Percentiles rank a stretch among this genome's conserved stretches.
Conservation (phyloP, 2,888 invertebrate genomes). For the Cordilura impudica region DNA sequence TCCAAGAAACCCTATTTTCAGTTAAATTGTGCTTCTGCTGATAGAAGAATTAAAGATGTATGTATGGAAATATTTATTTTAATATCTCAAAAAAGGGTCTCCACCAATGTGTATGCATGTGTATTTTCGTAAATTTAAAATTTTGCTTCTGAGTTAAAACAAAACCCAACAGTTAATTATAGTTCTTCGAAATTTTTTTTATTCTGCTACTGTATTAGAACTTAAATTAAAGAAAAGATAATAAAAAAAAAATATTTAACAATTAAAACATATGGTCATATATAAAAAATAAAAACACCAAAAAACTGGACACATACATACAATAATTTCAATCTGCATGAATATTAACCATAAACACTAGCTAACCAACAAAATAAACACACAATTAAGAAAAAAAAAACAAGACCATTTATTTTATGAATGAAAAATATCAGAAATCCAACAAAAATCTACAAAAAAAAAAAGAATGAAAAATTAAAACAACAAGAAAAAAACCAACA, state of each 20-base stretch:
- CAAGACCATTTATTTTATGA: slow-evolving; percentile 31
- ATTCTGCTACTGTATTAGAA: not conserved
- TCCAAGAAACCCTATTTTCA: too few relatives aligned
- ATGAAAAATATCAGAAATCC: slow-evolving; percentile 26
- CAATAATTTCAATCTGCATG: too few relatives aligned
- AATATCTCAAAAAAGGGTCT: too few relatives aligned
- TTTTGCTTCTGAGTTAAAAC: too few relatives aligned
- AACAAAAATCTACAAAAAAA: too few relatives aligned
- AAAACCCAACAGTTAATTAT: too few relatives aligned
- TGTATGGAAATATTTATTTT: too few relatives aligned
- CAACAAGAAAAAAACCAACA: not conserved
- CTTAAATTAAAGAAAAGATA: not conserved
- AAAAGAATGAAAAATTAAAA: slow-evolving; percentile 8
- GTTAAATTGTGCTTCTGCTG: too few relatives aligned
- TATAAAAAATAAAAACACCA: not conserved
- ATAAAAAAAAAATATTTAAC: not conserved
- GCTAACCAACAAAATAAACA: not conserved
- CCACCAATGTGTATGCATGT: too few relatives aligned
- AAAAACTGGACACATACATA: not conserved
- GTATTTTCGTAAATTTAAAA: too few relatives aligned
- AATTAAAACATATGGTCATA: not conserved
- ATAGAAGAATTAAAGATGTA: too few relatives aligned
- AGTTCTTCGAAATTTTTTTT: not conserved
- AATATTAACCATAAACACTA: too few relatives aligned
- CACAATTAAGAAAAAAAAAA: not conserved